Percentiles rank a stretch among this genome's conserved stretches.
Conservation (phyloP, 2,113 vertebrate genomes). For the Nothoprocta pentlandii region DNA sequence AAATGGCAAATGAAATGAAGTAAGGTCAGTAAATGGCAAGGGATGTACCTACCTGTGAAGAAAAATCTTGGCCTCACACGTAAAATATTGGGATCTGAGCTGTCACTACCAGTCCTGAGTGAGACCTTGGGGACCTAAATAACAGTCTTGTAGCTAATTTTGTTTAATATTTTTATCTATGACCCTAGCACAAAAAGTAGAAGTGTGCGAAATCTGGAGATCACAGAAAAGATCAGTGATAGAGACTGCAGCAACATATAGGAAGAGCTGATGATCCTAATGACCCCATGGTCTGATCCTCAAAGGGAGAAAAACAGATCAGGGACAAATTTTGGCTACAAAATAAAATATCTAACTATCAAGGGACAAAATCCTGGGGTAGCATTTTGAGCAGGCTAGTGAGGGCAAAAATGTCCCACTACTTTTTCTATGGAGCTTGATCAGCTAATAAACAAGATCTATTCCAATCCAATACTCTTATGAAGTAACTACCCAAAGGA, state of each 20-base stretch:
- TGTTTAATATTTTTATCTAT: neutral
- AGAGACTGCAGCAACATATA: neutral
- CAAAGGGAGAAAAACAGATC: rapidly evolving
- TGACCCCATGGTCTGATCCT: neutral
- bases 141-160: constrained; percentile 2
- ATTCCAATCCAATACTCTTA: neutral
- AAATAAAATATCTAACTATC: neutral
- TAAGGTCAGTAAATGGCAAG: constrained; percentile 35
- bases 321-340: neutral
- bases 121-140: neutral
- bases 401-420: neutral
- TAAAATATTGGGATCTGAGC: neutral
- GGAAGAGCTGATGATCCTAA: neutral
- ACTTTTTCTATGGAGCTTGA: neutral
- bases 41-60: neutral
- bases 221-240: neutral
- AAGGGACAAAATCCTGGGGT: neutral
- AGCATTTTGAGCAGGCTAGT: neutral
- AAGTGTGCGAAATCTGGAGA: neutral
- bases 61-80: neutral
- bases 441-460: neutral
- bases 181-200: neutral
- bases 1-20: constrained; percentile 8
- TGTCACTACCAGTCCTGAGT: constrained; percentile 5
- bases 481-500: neutral